Percentiles rank a stretch among this genome's conserved stretches.
Evolutionary conservation across 2,797 vertebrate species (phyloP).

Genomic region (Cichlasoma orientale): DNA sequence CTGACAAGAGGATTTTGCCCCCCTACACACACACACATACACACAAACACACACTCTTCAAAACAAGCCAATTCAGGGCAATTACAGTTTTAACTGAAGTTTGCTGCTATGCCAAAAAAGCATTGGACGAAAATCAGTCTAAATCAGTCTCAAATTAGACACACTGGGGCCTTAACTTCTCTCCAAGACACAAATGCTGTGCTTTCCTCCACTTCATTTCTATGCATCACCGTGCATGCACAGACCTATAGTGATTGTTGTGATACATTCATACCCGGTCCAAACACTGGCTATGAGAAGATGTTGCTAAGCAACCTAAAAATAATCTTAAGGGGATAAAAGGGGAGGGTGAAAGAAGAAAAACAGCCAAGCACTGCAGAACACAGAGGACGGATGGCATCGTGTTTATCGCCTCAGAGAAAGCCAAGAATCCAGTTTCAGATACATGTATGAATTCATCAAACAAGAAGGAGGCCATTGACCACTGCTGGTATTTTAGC

Average conservation of each 20-base stretch:
- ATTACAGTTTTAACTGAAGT: background rate
- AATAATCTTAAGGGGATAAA: slow-evolving; percentile 73
- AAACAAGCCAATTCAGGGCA: background rate
- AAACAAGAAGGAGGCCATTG: slow-evolving; percentile 11
- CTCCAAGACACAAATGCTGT: background rate
- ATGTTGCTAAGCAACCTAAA: slow-evolving; percentile 85
- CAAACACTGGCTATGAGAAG: slow-evolving; percentile 56
- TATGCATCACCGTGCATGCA: background rate
- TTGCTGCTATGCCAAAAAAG: background rate
- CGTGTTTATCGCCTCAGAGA: slow-evolving; percentile 21
- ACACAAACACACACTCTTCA: background rate
- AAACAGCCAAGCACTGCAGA: slow-evolving; percentile 48
- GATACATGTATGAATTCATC: background rate
- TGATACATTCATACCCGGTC: slow-evolving; percentile 49
- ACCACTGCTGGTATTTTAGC: background rate
- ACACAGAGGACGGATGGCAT: slow-evolving; percentile 33
- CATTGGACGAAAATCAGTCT: background rate
- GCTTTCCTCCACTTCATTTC: background rate
- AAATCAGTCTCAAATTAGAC: background rate
- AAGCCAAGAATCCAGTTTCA: slow-evolving; percentile 20
- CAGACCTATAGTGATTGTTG: slow-evolving; percentile 32
- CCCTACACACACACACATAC: no score
- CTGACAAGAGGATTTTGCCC: background rate
- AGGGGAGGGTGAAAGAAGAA: slow-evolving; percentile 48
- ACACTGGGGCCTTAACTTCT: background rate